A percentile compares a stretch with the other conserved stretches of the same genome.
These are phyloP conservation scores for Parazoanthus darwini DNA, from an alignment of 92 coral and sea anemone species.

Conservation along the genomic window DNA sequence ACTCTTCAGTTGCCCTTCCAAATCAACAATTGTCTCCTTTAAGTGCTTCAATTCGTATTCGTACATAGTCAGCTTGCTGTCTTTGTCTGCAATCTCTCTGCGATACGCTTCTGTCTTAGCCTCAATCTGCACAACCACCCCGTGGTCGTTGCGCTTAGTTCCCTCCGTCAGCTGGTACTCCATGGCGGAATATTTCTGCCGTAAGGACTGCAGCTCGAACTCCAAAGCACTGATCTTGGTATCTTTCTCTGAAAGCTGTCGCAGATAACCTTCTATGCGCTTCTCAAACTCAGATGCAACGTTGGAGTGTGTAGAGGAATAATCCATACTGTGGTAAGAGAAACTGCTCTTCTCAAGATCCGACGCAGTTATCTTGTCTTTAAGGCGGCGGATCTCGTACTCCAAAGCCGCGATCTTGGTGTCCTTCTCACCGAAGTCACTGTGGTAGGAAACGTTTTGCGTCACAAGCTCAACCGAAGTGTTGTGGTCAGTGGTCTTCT, in stretches of 20 bases:
- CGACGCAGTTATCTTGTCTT: not conserved
- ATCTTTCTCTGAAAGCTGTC: slow-evolving; percentile 33
- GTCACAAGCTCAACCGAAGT: not conserved
- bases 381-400: slow-evolving; percentile 34
- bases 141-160: slow-evolving; percentile 26
- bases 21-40: slow-evolving; percentile 12
- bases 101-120: slow-evolving; percentile 40
- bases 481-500: not conserved
- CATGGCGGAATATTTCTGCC: slow-evolving; percentile 33
- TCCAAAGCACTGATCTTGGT: slow-evolving; percentile 31
- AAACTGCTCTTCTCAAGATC: slow-evolving; percentile 22
- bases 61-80: slow-evolving; percentile 37
- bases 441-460: slow-evolving; percentile 12
- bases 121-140: slow-evolving; percentile 41
- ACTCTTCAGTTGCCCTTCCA: slow-evolving; percentile 26
- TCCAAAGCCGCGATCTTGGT: slow-evolving; percentile 26
- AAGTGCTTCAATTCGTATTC: slow-evolving; percentile 32
- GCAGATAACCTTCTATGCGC: slow-evolving; percentile 26
- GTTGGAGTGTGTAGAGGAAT: slow-evolving; percentile 10
- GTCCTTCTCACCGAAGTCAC: slow-evolving; percentile 24
- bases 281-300: slow-evolving; percentile 37
- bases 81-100: slow-evolving; percentile 49
- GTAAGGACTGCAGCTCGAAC: slow-evolving; percentile 23
- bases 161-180: slow-evolving; percentile 42
- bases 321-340: slow-evolving; percentile 14